Percentiles rank a stretch among this genome's conserved stretches.
Conservation (phyloP, 2,113 vertebrate species). For the Sinocyclocheilus grahami region DNA sequence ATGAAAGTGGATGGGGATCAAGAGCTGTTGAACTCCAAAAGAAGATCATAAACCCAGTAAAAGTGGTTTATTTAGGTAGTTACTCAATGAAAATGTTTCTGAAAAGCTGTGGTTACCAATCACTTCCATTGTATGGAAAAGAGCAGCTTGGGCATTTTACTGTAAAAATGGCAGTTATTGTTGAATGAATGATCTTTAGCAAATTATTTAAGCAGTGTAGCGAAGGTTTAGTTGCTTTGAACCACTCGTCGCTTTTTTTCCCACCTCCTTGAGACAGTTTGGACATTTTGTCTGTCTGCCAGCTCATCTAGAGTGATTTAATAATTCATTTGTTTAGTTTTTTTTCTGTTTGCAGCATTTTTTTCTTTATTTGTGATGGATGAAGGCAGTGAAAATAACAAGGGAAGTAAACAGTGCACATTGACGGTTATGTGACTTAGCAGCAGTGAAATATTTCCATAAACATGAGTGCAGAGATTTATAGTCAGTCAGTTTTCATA, state of each 20-base stretch:
- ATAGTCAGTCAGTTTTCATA: slow-evolving; percentile 39
- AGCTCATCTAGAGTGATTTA: slow-evolving; percentile 37
- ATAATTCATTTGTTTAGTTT: slow-evolving; percentile 38
- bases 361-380: slow-evolving; percentile 16
- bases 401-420: slow-evolving; percentile 9
- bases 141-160: neutral
- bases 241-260: neutral
- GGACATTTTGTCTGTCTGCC: slow-evolving; percentile 48
- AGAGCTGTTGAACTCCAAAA: too few relatives aligned
- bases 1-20: neutral
- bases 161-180: neutral
- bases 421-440: slow-evolving; percentile 47
- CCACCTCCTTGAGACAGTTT: neutral
- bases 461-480: slow-evolving; percentile 37
- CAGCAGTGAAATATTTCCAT: slow-evolving; percentile 36
- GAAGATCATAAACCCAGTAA: neutral
- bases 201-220: slow-evolving; percentile 42
- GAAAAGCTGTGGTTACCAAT: neutral
- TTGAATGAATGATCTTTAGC: neutral
- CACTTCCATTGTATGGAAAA: neutral
- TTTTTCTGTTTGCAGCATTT: neutral
- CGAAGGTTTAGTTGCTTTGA: neutral
- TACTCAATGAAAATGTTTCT: neutral
- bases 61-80: neutral
- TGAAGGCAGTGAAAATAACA: slow-evolving; percentile 39